Percentiles rank a stretch among this genome's conserved stretches.
phyloP scores from a whole-genome alignment of 2,113 vertebrate genomes.

The Uria aalge region DNA sequence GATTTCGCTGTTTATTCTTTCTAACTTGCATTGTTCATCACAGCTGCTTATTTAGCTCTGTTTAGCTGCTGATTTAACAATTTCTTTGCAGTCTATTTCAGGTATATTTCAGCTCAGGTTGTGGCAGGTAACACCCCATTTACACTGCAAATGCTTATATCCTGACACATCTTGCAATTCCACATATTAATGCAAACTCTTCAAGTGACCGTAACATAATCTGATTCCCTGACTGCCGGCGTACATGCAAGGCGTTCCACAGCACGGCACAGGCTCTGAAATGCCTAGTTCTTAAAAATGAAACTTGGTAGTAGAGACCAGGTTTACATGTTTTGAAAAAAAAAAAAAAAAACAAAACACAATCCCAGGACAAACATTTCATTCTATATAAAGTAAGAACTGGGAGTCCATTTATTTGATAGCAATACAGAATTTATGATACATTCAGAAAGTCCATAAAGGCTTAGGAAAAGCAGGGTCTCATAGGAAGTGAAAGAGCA shows the following conservation, averaged over 20 bases:
- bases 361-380: neutral
- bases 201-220: neutral
- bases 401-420: neutral
- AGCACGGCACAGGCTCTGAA: neutral
- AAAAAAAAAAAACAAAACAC: neutral
- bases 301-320: neutral
- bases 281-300: neutral
- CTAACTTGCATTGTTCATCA: neutral
- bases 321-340: neutral
- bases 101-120: neutral
- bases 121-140: neutral
- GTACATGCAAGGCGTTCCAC: neutral
- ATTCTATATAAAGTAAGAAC: neutral
- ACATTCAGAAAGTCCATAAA: neutral
- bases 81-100: neutral
- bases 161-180: neutral
- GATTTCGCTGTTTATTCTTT: neutral
- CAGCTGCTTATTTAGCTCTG: conserved; percentile 4
- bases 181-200: neutral
- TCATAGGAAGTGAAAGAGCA: neutral
- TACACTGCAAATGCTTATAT: neutral
- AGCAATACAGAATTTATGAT: neutral
- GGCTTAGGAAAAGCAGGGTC: neutral
- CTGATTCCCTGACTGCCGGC: neutral
- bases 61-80: neutral